Percentiles rank a stretch among this genome's conserved stretches.
Evolutionary conservation across 1,140 invertebrate genomes (phyloP).

Genomic region (Bombyx mandarina): DNA sequence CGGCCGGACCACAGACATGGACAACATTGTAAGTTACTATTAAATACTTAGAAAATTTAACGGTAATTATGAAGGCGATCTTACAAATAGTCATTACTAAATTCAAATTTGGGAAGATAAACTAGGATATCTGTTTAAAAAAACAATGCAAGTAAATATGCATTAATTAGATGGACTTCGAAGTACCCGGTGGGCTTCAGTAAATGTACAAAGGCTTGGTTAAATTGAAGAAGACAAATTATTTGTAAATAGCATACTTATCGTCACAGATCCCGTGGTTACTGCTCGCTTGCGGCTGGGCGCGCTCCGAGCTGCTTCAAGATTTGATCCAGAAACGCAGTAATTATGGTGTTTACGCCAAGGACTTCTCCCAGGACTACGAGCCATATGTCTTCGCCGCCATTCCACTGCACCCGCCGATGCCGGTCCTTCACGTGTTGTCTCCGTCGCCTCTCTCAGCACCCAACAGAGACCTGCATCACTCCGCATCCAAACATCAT

Average conservation of each 20-base stretch:
- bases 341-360: constrained; percentile 23
- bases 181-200: too few relatives aligned
- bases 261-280: constrained; percentile 28
- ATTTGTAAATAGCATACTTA: background rate
- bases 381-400: constrained; percentile 39
- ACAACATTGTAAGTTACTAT: constrained; percentile 20
- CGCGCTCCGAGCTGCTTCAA: constrained; percentile 17
- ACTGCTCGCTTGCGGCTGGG: constrained; percentile 20
- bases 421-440: constrained; percentile 37
- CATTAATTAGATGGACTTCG: too few relatives aligned
- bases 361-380: constrained; percentile 29
- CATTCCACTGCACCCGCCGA: constrained; percentile 35
- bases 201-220: too few relatives aligned
- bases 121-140: too few relatives aligned
- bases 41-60: too few relatives aligned
- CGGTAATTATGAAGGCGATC: too few relatives aligned
- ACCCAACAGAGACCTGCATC: constrained; percentile 10
- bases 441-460: constrained; percentile 15
- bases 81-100: too few relatives aligned
- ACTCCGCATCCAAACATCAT: constrained; percentile 13
- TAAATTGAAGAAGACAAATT: too few relatives aligned
- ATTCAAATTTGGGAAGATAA: too few relatives aligned
- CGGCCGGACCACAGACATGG: constrained; percentile 19
- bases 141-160: too few relatives aligned
- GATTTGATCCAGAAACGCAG: constrained; percentile 20